Base-by-base conservation (phyloP, 2,113 vertebrate genomes). In the Motacilla tschutschensis region DNA sequence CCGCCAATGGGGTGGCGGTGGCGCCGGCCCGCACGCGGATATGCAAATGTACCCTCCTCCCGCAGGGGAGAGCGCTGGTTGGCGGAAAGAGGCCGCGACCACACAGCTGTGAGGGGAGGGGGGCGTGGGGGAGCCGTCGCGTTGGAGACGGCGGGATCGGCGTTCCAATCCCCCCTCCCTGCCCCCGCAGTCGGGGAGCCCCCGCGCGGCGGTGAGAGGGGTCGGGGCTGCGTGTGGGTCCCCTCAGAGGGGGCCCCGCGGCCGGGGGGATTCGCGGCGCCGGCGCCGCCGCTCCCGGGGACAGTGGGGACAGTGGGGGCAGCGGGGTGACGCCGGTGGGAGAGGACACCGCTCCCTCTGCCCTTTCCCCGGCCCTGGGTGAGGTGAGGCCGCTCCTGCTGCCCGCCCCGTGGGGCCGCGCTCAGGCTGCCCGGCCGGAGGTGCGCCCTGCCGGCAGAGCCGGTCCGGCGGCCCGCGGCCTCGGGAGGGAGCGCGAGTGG, bases 161-260 rank as follows among this genome's bases (percentile, higher is more conserved):
- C 13, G 8, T 11, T 17, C 5, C 6, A 2, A 0, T 4, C 0
- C 7, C 36, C 59, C 40, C 33, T 3, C 7, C 5, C 2, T 8
- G 8, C 17, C 16, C 16, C 28, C 29, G 19, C 33, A 29, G 76
- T n/a, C 31, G 18, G 50, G 73, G 57, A 51, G 57, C 20, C 33
- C 33, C 48, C 72, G 43, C 62, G 48, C 15, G 51, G 75, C 43
- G 33, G 50, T 54, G 55, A 51, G 74, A 12, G 36, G 6, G 38
- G 25, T 4, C 3, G 38, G 14, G 12, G 5, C 14, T 5, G 33
- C 17, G 14, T 0, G 40, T 11, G 67, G 25, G 6, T 46, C 11
- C 35, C 11, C 29, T 82, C 53, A 16, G 63, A 31, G 40, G 6
- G 5, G 28, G 6, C 17, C 19, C 65, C 18, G 36, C 25, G 26